Conservation (phyloP, 2,888 invertebrate genomes). For the Chromoteleia sp. region DNA sequence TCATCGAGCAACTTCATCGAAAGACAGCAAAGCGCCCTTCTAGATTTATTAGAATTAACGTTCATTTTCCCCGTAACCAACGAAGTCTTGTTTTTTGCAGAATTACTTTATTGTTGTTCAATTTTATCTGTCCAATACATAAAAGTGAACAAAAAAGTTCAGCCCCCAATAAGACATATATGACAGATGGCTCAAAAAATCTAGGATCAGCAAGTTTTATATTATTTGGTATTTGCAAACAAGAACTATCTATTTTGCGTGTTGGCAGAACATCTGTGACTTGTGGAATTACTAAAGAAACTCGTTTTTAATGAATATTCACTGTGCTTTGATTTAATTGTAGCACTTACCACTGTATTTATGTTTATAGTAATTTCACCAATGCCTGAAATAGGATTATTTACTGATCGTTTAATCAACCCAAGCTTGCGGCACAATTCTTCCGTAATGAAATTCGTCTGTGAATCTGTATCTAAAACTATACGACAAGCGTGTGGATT, state of each 20-base stretch:
- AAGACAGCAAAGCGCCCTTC: slow-evolving; percentile 1
- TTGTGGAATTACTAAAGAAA: slow-evolving; percentile 34
- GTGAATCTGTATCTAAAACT: slow-evolving; percentile 32
- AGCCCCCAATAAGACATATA: slow-evolving; percentile 40
- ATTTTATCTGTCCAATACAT: slow-evolving; percentile 36
- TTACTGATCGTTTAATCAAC: background rate
- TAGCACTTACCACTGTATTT: background rate
- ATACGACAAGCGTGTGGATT: slow-evolving; percentile 23
- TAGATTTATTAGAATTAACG: background rate
- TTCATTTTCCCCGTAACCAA: slow-evolving; percentile 37
- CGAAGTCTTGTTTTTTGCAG: slow-evolving; percentile 45
- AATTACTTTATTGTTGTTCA: slow-evolving; percentile 9
- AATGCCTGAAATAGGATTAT: slow-evolving; percentile 19
- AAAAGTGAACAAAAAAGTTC: slow-evolving; percentile 32
- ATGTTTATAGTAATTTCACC: slow-evolving; percentile 14
- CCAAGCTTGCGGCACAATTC: slow-evolving; percentile 13
- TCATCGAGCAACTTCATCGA: slow-evolving; percentile 19
- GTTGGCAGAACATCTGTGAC: slow-evolving; percentile 17
- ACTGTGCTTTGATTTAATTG: slow-evolving; percentile 6
- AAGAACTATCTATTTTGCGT: background rate
- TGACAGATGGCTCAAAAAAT: slow-evolving; percentile 16
- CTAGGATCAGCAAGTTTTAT: slow-evolving; percentile 44
- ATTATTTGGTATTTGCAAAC: slow-evolving; percentile 32
- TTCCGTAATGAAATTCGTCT: slow-evolving; percentile 35
- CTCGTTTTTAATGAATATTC: slow-evolving; percentile 1